Conservation (phyloP, 2,797 vertebrate species). For the Gallinago nigripennis region DNA sequence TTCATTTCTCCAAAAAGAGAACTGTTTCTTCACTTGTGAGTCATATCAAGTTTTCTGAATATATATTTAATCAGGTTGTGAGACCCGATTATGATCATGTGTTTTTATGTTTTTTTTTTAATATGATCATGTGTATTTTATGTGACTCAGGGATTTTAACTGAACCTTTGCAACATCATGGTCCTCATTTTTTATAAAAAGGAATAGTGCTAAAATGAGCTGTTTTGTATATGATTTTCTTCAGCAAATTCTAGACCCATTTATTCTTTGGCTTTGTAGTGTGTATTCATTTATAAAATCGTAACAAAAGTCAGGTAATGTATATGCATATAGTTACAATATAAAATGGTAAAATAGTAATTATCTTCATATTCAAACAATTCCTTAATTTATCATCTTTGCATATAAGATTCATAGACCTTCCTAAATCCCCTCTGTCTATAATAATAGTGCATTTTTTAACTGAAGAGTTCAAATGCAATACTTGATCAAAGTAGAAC, state of each 20-base stretch:
- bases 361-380: background rate
- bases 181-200: background rate
- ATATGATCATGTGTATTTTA: background rate
- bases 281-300: background rate
- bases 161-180: background rate
- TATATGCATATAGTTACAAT: background rate
- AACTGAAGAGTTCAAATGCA: background rate
- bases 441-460: background rate
- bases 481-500: background rate
- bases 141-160: background rate
- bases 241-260: background rate
- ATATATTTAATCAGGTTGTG: background rate
- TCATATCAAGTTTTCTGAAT: background rate
- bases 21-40: background rate
- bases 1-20: background rate
- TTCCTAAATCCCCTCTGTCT: background rate
- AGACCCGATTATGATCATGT: background rate
- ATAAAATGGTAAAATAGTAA: background rate
- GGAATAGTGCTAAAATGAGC: background rate
- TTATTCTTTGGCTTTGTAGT: background rate
- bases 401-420: background rate
- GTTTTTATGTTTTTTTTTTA: too few relatives aligned
- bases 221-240: background rate
- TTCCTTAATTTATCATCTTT: background rate
- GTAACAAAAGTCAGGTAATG: background rate